Conservation (phyloP, 2,113 vertebrate species). For the Tenrec ecaudatus region DNA sequence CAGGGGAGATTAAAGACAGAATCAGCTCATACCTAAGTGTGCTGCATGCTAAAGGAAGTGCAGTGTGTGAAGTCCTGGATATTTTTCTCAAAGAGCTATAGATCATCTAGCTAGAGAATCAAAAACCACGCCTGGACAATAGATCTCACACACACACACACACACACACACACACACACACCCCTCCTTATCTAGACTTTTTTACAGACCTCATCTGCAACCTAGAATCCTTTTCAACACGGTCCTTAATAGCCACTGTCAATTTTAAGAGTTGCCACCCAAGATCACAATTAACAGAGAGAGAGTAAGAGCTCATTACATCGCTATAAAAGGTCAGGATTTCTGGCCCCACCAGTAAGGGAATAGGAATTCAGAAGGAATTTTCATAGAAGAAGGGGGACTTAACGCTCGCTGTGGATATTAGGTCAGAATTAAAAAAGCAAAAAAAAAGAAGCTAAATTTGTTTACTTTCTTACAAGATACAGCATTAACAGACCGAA, state of each 20-base stretch:
- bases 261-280: neutral
- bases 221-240: too few relatives aligned
- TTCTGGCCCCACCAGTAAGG: neutral
- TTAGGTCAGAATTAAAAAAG: neutral
- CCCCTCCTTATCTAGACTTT: neutral
- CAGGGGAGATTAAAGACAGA: neutral
- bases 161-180: neutral
- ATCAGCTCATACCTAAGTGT: neutral
- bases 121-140: neutral
- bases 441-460: constrained; percentile 18
- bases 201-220: neutral
- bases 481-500: neutral
- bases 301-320: neutral
- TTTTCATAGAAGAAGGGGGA: neutral
- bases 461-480: neutral
- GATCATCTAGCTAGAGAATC: neutral
- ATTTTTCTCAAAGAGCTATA: neutral
- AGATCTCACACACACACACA: accelerated
- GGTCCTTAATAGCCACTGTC: neutral
- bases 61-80: neutral
- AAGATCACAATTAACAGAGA: neutral
- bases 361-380: neutral
- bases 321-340: neutral
- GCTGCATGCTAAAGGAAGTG: neutral
- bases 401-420: neutral